Conservation (phyloP, 2,888 invertebrate species). For the Eupithecia subumbrata region DNA sequence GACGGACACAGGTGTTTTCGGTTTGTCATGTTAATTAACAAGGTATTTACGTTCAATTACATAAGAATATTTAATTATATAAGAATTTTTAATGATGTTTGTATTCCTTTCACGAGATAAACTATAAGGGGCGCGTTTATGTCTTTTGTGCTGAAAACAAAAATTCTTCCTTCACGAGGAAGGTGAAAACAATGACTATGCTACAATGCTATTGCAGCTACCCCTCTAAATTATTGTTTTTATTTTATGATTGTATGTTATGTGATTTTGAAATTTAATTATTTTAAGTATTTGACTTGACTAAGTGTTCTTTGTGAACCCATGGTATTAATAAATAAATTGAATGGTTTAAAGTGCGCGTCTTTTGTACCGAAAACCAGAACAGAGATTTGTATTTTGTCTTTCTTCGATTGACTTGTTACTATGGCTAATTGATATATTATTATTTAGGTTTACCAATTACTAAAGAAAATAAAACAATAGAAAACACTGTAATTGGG, state of each 20-base stretch:
- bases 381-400: neutral
- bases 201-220: too few species aligned
- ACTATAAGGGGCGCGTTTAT: neutral
- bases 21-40: conserved; percentile 10
- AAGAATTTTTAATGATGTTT: neutral
- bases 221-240: too few species aligned
- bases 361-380: neutral
- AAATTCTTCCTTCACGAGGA: too few species aligned
- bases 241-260: too few species aligned
- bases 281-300: too few species aligned
- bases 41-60: conserved; percentile 14
- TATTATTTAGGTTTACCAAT: too few species aligned
- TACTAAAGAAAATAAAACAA: too few species aligned
- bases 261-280: too few species aligned
- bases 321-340: too few species aligned
- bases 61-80: neutral
- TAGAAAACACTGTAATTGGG: too few species aligned
- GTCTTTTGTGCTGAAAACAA: neutral
- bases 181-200: too few species aligned
- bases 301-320: too few species aligned
- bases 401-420: neutral
- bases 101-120: neutral
- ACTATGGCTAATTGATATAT: neutral
- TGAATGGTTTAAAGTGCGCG: neutral
- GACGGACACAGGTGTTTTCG: conserved; percentile 39